Conservation (phyloP, 2,888 invertebrate genomes). For the Cryptosula pallasiana region DNA sequence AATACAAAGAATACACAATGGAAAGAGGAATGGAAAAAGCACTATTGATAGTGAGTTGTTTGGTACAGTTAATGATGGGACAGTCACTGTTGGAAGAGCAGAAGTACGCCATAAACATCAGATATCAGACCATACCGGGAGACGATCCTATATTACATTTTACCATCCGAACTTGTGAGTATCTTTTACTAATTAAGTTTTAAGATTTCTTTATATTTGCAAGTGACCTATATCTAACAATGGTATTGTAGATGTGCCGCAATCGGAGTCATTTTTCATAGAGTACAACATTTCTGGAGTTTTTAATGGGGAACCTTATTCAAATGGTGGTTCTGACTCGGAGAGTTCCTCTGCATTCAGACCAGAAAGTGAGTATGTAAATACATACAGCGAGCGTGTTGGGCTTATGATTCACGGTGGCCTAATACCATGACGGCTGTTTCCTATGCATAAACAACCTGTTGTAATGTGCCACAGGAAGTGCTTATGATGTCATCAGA, state of each 20-base stretch:
- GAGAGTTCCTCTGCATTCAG: neutral
- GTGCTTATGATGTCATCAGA: too few relatives aligned
- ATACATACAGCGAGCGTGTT: too few relatives aligned
- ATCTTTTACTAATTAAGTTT: too few relatives aligned
- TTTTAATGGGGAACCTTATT: neutral
- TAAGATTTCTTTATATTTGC: too few relatives aligned
- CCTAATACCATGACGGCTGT: too few relatives aligned
- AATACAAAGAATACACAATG: too few relatives aligned
- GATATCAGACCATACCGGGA: neutral
- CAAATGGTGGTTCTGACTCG: neutral
- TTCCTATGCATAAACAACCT: too few relatives aligned
- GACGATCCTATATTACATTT: constrained; percentile 10
- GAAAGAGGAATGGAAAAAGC: neutral
- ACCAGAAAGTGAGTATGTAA: neutral
- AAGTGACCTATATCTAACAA: too few relatives aligned
- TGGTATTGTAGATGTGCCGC: neutral
- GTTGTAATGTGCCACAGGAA: too few relatives aligned
- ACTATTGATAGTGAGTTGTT: neutral
- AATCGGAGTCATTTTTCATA: neutral
- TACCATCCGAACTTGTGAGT: constrained; percentile 7
- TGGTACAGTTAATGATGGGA: neutral
- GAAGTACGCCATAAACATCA: neutral
- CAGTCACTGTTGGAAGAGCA: neutral
- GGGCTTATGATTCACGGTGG: too few relatives aligned
- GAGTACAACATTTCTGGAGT: neutral